Evolutionary conservation across 2,888 invertebrate species (phyloP).

Genomic region (Miltochrista miniata): DNA sequence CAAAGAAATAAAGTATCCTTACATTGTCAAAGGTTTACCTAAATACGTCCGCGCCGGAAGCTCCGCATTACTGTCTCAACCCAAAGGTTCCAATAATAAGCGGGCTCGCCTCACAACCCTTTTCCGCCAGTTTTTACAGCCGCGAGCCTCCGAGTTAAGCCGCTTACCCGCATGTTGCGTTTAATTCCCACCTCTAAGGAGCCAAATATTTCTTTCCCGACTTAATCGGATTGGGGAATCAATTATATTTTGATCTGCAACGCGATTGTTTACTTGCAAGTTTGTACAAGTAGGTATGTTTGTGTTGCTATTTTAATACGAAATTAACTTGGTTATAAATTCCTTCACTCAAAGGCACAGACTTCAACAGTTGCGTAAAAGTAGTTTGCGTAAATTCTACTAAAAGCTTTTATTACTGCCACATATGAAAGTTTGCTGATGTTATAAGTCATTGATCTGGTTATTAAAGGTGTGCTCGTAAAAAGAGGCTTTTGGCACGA

Average conservation of each 20-base stretch:
- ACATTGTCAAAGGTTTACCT: neutral
- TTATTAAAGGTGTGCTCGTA: neutral
- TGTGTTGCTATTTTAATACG: too few relatives aligned
- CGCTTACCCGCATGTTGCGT: conserved; percentile 26
- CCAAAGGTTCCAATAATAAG: conserved; percentile 9
- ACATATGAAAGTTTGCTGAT: neutral
- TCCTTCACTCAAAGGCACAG: too few relatives aligned
- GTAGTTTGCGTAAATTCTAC: too few relatives aligned
- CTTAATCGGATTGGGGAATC: too few relatives aligned
- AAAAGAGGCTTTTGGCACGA: neutral
- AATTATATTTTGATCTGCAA: too few relatives aligned
- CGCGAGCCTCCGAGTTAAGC: conserved; percentile 21
- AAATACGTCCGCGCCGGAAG: neutral
- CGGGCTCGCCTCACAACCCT: conserved; percentile 14
- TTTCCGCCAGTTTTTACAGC: conserved; percentile 14
- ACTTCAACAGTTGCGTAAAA: too few relatives aligned
- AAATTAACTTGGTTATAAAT: too few relatives aligned
- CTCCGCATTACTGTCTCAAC: neutral
- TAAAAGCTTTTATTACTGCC: too few relatives aligned
- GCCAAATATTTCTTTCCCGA: conserved; percentile 22
- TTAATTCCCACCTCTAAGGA: conserved; percentile 25
- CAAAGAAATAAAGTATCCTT: neutral
- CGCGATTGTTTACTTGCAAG: too few relatives aligned
- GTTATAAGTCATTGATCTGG: neutral
- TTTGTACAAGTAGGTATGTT: too few relatives aligned